Evolutionary conservation across 2,888 invertebrate species (phyloP).

Genomic region (Pristionchus maxplancki): DNA sequence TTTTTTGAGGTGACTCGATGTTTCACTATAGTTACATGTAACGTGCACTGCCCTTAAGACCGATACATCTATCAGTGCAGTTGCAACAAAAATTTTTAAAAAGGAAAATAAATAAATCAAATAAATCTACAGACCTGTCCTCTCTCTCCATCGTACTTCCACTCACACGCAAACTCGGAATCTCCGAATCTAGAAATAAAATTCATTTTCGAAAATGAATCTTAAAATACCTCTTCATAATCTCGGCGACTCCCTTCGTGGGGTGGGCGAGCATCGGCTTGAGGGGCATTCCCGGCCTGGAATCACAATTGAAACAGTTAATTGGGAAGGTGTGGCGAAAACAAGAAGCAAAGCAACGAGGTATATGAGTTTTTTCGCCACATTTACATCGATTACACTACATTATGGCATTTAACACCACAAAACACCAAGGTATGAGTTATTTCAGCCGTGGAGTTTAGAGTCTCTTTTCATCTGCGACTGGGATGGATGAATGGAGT

Average conservation of each 20-base stretch:
- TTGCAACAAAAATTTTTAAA: background rate
- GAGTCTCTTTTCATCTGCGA: too few species aligned
- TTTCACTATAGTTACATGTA: too few species aligned
- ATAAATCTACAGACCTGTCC: slow-evolving; percentile 85
- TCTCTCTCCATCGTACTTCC: slow-evolving; percentile 98
- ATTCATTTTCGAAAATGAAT: background rate
- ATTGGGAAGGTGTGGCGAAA: background rate
- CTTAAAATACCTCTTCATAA: slow-evolving; percentile 59
- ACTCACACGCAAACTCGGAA: slow-evolving; percentile 95
- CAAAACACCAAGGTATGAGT: too few species aligned
- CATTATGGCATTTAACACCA: too few species aligned
- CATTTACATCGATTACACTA: too few species aligned
- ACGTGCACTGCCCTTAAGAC: background rate
- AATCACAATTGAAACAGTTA: too few species aligned
- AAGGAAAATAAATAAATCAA: background rate
- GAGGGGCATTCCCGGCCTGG: slow-evolving; percentile 85
- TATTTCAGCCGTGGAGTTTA: too few species aligned
- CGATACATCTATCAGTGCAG: background rate
- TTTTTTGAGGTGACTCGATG: too few species aligned
- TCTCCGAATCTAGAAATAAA: slow-evolving; percentile 84
- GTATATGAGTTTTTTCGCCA: too few species aligned
- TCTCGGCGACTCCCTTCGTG: slow-evolving; percentile 87
- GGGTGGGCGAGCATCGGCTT: slow-evolving; percentile 99
- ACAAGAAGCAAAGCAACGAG: too few species aligned
- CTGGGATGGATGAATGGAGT: too few species aligned